Evolutionary conservation across 37 sponge, comb jelly and placozoan species (phyloP), one percentile per base, ranked within the genome.

Genomic region (Chondrilla cf. caribensis): DNA sequence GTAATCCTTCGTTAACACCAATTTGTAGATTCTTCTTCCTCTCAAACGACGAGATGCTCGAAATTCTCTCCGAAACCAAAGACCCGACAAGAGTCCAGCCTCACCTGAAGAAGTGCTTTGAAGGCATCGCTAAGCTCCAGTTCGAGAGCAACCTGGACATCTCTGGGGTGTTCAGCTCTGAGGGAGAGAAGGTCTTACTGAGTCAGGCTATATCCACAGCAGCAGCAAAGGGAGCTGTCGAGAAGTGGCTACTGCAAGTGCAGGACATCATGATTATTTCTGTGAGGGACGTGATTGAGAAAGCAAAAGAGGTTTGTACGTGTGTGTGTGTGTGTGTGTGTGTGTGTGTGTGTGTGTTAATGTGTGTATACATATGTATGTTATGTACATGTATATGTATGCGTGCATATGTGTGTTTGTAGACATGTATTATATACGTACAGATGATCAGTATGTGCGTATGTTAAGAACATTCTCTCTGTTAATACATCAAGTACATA

Each of bases 31-130:
- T 98, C 86, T 98, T 98, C 87, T 98, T 98, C 86, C 84, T 98
- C n/a, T 99, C 99, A 7, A 99, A 99, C 79, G 99, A 99, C 81
- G 99, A 99, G 82, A 96, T 99, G 96, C 70, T 99, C 73, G 99
- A 99, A 86, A 99, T 99, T 43, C 86, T 99, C 29, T 96, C 99
- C 4, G 99, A 99, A 86, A 99, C 99, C 28, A 98, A 98, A 54
- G 99, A 98, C 80, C 99, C 99, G 6, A 92, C 92, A 11, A 68
- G 99, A 44, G 99, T 98, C 25, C 99, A 98, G 76, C 96, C 99
- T 65, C 99, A 98, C 67, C 85, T 98, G 76, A 98, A 98, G 88
- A 98, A 98, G 70, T 98, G 99, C 77, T 98, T 98, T 84, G 96
- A 98, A 54, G 99, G 99, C 38, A 90, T 96, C 19, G 86, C 88